A percentile compares a stretch with the other conserved stretches of the same genome.
Conservation (phyloP, 2,113 vertebrate genomes). For the Xiphophorus maculatus region DNA sequence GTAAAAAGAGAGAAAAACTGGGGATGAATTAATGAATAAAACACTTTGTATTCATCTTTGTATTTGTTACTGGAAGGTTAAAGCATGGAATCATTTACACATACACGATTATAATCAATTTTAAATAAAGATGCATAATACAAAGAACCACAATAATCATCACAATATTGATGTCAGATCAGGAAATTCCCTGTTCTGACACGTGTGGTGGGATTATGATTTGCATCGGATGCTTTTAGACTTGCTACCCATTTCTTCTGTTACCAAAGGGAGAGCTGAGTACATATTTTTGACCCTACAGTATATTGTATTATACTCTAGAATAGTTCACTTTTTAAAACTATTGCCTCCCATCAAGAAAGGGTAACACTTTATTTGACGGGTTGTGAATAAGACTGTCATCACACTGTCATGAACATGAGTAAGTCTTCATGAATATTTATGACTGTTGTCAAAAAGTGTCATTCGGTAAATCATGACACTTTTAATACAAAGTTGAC, state of each 20-base stretch:
- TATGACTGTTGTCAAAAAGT: no score
- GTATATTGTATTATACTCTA: neutral
- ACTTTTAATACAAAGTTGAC: no score
- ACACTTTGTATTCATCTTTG: neutral
- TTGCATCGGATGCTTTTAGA: neutral
- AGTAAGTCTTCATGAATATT: no score
- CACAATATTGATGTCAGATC: neutral
- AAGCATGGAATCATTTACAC: neutral
- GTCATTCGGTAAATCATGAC: no score
- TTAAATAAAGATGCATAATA: neutral
- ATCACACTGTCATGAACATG: no score
- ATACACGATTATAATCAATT: neutral
- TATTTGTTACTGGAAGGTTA: neutral
- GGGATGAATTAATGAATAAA: conserved; percentile 15
- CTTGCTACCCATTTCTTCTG: neutral
- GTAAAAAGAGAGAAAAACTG: conserved; percentile 6
- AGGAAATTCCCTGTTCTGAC: no score
- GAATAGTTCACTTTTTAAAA: no score
- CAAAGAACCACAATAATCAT: neutral
- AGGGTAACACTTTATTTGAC: no score
- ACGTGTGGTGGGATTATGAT: no score
- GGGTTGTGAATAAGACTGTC: no score
- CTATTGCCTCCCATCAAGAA: no score
- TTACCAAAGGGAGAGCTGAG: neutral
- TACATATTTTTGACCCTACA: neutral